A percentile compares a stretch with the other conserved stretches of the same genome.
phyloP scores from a whole-genome alignment of 37 sponge, comb jelly and placozoan species.

The Oopsacas minuta region DNA sequence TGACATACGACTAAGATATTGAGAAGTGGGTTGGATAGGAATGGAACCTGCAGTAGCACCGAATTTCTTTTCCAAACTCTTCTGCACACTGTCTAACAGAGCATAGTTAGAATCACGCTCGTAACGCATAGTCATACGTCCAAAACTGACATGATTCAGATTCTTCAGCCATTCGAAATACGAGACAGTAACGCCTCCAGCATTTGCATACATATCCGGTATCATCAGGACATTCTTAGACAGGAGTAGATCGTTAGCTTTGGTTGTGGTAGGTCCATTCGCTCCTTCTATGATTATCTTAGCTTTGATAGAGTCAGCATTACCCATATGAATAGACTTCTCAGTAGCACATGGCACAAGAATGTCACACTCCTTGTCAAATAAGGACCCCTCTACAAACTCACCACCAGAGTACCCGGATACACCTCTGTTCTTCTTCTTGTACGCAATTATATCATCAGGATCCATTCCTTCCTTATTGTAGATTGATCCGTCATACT shows the following conservation, averaged over 20 bases:
- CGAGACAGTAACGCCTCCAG: slow-evolving; percentile 99
- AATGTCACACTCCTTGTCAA: slow-evolving; percentile 86
- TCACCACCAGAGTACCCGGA: slow-evolving; percentile 1
- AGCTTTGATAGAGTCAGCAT: slow-evolving; percentile 76
- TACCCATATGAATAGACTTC: slow-evolving; percentile 64
- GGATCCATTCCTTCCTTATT: slow-evolving; percentile 91
- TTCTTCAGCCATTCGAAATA: slow-evolving; percentile 99
- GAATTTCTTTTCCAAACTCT: slow-evolving; percentile 75
- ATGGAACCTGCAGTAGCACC: slow-evolving; percentile 43
- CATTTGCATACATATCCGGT: slow-evolving; percentile 90
- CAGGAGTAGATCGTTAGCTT: slow-evolving; percentile 76
- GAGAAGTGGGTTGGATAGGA: slow-evolving; percentile 65
- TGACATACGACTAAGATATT: slow-evolving; percentile 60
- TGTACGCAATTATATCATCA: slow-evolving; percentile 74
- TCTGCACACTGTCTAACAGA: slow-evolving; percentile 84
- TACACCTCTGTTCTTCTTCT: neutral
- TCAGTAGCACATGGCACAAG: slow-evolving; percentile 91
- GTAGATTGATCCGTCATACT: slow-evolving; percentile 72
- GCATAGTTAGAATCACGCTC: slow-evolving; percentile 82
- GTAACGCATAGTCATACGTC: slow-evolving; percentile 85
- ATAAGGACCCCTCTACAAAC: slow-evolving; percentile 35
- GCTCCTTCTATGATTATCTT: slow-evolving; percentile 94
- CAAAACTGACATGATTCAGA: slow-evolving; percentile 94
- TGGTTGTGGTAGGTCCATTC: slow-evolving; percentile 91
- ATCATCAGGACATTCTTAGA: slow-evolving; percentile 65